Evolutionary conservation across 2,113 vertebrate genomes (phyloP).

Genomic region (Pluvianellus socialis): DNA sequence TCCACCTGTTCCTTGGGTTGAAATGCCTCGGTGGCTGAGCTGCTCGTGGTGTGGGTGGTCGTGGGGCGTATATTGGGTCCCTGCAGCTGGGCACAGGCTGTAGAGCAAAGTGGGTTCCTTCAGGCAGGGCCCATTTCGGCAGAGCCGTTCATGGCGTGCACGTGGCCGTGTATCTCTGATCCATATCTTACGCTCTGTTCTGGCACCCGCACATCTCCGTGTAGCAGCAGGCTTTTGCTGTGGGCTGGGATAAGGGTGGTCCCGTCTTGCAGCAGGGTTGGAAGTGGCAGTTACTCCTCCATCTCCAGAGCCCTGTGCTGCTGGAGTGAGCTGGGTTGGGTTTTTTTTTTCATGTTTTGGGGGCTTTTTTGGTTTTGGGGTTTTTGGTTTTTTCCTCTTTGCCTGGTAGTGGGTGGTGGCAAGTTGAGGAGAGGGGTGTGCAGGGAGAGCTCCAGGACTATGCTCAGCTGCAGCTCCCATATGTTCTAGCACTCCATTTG

Average conservation of each 20-base stretch:
- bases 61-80: fast-evolving
- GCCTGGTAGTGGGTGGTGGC: not conserved
- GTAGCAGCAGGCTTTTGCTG: not conserved
- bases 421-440: not conserved
- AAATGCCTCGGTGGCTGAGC: fast-evolving
- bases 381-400: too few species aligned
- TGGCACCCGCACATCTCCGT: fast-evolving
- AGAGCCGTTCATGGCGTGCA: not conserved
- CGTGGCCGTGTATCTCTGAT: not conserved
- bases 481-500: not conserved
- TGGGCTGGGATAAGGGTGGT: not conserved
- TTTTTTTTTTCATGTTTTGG: too few species aligned
- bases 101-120: not conserved
- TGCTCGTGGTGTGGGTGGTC: not conserved
- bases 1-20: not conserved
- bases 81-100: not conserved
- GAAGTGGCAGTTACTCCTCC: fast-evolving
- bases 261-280: not conserved
- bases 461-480: not conserved
- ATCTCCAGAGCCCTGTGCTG: not conserved
- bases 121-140: not conserved
- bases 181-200: fast-evolving
- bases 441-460: not conserved
- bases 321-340: not conserved
- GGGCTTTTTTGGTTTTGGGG: too few species aligned